phyloP scores from a whole-genome alignment of 2,113 vertebrate genomes.

The Calyptomena viridis region DNA sequence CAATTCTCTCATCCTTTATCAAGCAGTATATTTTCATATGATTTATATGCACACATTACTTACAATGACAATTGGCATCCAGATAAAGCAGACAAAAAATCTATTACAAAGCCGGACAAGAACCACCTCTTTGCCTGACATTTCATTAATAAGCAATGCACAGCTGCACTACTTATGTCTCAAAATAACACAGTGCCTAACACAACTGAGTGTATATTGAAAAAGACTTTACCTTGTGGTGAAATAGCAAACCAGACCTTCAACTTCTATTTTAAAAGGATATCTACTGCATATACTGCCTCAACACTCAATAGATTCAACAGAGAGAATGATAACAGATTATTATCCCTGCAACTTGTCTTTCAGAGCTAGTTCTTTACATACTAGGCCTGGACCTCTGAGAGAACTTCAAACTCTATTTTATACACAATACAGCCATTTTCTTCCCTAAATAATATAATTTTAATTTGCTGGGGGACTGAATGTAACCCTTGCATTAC shows the following conservation, averaged over 20 bases:
- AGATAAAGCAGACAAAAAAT: conserved; percentile 19
- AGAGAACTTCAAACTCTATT: not conserved
- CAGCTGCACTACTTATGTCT: not conserved
- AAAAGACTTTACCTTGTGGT: not conserved
- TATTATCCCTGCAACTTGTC: not conserved
- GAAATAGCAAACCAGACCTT: not conserved
- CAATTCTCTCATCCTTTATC: not conserved
- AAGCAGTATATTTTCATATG: not conserved
- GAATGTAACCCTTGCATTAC: not conserved
- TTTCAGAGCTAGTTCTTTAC: not conserved
- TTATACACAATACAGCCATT: not conserved
- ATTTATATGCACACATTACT: conserved; percentile 6
- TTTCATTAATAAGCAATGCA: conserved; percentile 37
- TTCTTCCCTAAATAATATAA: not conserved
- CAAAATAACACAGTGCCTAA: not conserved
- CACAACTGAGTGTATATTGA: not conserved
- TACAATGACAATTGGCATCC: not conserved
- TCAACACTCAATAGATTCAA: not conserved
- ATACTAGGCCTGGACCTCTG: not conserved
- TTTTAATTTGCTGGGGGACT: not conserved
- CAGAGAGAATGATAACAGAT: not conserved
- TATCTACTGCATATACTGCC: not conserved
- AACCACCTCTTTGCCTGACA: not conserved
- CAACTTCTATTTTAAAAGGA: not conserved
- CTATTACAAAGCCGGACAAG: not conserved